phyloP scores from a whole-genome alignment of 2,888 invertebrate genomes.

The Rhagonycha lutea region DNA sequence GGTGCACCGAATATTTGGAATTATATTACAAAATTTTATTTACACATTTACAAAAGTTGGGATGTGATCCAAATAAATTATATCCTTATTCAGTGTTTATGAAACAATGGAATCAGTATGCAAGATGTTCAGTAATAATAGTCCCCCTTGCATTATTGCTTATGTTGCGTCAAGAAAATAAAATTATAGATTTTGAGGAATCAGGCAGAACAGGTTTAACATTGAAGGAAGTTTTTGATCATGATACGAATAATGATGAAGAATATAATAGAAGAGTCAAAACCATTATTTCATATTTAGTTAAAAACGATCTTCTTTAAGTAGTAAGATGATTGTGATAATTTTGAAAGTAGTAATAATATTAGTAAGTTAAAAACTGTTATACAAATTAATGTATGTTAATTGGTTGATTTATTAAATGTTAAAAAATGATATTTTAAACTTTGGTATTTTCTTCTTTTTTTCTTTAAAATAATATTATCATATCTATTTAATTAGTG shows the following conservation, averaged over 20 bases:
- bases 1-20: constrained; percentile 40
- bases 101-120: constrained; percentile 34
- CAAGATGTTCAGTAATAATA: constrained; percentile 29
- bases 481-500: too few relatives aligned
- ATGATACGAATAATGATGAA: background rate
- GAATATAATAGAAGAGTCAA: background rate
- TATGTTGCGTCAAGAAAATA: background rate
- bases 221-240: background rate
- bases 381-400: too few relatives aligned
- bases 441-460: too few relatives aligned
- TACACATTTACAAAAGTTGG: constrained; percentile 34
- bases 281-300: background rate
- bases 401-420: too few relatives aligned
- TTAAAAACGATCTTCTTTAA: background rate
- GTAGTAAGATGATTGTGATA: too few relatives aligned
- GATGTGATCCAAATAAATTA: constrained; percentile 38
- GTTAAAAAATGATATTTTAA: too few relatives aligned
- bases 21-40: constrained; percentile 43
- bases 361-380: too few relatives aligned
- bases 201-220: background rate
- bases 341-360: too few relatives aligned
- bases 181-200: background rate
- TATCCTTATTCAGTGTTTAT: constrained; percentile 40
- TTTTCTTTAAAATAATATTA: too few relatives aligned
- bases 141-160: background rate